Conservation (phyloP, 2,113 vertebrate species). For the Aspiorhynchus laticeps region DNA sequence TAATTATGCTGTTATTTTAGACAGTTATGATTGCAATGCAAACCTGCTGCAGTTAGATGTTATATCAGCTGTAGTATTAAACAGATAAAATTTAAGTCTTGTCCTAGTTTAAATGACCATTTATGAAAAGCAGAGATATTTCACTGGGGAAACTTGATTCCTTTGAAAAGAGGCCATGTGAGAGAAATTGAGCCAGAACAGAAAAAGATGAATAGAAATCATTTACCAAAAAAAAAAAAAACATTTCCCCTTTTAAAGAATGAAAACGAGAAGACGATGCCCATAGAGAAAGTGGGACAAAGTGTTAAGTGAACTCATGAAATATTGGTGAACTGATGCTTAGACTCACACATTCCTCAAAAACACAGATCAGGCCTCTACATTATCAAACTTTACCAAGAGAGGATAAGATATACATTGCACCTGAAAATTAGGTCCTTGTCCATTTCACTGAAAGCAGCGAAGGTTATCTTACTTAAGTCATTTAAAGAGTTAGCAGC, state of each 20-base stretch:
- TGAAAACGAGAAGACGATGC: not conserved
- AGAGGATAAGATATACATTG: not conserved
- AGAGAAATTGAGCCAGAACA: too few species aligned
- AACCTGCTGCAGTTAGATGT: too few species aligned
- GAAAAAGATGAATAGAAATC: not conserved
- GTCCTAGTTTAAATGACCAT: too few species aligned
- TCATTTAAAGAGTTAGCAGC: slow-evolving; percentile 11
- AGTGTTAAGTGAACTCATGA: not conserved
- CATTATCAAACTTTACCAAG: not conserved
- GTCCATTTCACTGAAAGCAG: not conserved
- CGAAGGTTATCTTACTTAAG: slow-evolving; percentile 13
- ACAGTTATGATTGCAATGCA: too few species aligned
- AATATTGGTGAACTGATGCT: not conserved
- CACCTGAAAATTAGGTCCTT: not conserved
- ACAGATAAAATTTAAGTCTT: too few species aligned
- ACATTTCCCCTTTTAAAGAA: not conserved
- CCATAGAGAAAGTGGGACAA: not conserved
- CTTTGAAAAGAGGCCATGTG: not conserved
- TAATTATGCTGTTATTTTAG: too few species aligned
- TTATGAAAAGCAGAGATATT: too few species aligned
- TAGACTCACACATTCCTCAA: not conserved
- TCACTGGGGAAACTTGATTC: not conserved
- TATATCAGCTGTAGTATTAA: too few species aligned
- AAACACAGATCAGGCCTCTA: not conserved
- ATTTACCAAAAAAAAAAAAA: not conserved